Percentiles rank a stretch among this genome's conserved stretches.
These are phyloP conservation scores for Drosophila pseudoobscura DNA, from an alignment of 1,140 invertebrate genomes.

Conservation along the genomic window DNA sequence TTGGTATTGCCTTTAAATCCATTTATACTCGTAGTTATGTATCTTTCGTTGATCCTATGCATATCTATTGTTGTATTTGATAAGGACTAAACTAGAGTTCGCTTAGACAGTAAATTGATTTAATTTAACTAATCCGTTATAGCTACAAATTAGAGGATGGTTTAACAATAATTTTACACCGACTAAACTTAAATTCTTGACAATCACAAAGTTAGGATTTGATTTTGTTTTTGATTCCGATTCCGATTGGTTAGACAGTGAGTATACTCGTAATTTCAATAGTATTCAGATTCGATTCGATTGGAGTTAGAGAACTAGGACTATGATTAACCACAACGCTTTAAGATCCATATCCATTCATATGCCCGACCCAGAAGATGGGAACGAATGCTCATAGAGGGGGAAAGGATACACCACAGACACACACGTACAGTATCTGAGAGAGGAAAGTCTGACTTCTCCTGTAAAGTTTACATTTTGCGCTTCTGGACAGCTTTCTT, in stretches of 20 bases:
- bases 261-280: constrained; percentile 18
- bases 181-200: constrained; percentile 73
- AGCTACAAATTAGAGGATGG: constrained; percentile 56
- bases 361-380: background rate
- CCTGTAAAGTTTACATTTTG: constrained; percentile 11
- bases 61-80: constrained; percentile 13
- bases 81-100: constrained; percentile 17
- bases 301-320: constrained; percentile 42
- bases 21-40: constrained; percentile 10
- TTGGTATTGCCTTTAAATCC: constrained; percentile 40
- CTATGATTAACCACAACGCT: constrained; percentile 63
- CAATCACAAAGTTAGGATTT: constrained; percentile 80
- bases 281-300: constrained; percentile 24
- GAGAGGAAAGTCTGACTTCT: constrained; percentile 52
- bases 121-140: constrained; percentile 54
- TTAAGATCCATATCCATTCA: constrained; percentile 45
- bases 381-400: background rate
- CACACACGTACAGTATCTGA: constrained; percentile 5
- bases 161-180: constrained; percentile 54
- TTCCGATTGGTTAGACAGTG: constrained; percentile 52
- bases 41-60: constrained; percentile 30
- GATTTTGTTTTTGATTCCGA: too few relatives aligned
- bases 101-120: constrained; percentile 45
- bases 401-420: background rate
- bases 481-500: constrained; percentile 3